phyloP scores from a whole-genome alignment of 2,113 vertebrate genomes.

The Etheostoma cragini region DNA sequence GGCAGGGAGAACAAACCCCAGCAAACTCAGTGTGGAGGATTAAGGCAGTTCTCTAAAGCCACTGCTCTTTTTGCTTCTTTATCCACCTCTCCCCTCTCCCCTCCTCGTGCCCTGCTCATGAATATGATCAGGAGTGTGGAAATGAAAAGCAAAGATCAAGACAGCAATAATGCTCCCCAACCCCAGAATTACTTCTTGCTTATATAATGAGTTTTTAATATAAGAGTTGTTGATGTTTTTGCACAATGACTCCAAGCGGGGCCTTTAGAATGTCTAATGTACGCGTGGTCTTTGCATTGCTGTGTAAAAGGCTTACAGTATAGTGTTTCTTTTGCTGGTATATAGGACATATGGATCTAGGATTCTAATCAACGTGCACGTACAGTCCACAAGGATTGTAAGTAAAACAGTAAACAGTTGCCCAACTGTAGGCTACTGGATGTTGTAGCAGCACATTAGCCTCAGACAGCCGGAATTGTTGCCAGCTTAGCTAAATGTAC shows the following conservation, averaged over 20 bases:
- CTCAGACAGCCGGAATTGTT: too few species aligned
- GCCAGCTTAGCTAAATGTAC: too few species aligned
- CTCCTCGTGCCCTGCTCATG: slow-evolving; percentile 1
- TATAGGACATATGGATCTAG: too few species aligned
- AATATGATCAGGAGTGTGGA: slow-evolving; percentile 16
- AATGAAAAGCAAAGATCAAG: slow-evolving; percentile 35
- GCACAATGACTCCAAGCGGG: neutral
- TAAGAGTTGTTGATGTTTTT: neutral
- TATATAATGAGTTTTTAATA: neutral
- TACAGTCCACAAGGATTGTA: neutral
- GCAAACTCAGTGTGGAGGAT: slow-evolving; percentile 39
- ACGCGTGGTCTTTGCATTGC: neutral
- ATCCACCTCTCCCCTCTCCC: neutral
- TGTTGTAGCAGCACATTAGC: neutral
- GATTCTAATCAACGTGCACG: too few species aligned
- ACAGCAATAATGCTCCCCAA: neutral
- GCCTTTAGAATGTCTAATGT: neutral
- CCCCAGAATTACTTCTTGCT: neutral
- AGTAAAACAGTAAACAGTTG: neutral
- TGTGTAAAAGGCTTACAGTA: neutral
- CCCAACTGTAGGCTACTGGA: too few species aligned
- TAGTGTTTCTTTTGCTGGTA: too few species aligned
- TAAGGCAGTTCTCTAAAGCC: slow-evolving; percentile 17
- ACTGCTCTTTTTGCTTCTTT: slow-evolving; percentile 32
- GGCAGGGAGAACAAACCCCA: slow-evolving; percentile 6